Conservation (phyloP, 2,113 vertebrate species). For the Otis tarda region DNA sequence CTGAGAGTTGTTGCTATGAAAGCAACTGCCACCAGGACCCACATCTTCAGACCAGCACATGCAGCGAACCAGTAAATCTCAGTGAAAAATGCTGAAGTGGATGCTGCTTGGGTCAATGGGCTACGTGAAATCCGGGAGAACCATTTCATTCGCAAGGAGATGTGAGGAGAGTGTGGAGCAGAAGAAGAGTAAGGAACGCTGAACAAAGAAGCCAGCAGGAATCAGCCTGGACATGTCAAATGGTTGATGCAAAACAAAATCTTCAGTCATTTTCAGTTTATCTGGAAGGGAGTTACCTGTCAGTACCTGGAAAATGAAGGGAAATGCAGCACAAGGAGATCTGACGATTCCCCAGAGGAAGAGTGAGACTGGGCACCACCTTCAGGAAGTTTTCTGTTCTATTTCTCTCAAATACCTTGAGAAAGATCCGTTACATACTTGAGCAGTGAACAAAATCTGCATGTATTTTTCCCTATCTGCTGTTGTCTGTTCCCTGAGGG, state of each 20-base stretch:
- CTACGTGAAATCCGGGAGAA: neutral
- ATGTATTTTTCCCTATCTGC: neutral
- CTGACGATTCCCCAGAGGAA: neutral
- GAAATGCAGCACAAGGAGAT: neutral
- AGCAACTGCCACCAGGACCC: neutral
- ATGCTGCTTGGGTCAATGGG: neutral
- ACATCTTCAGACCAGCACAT: neutral
- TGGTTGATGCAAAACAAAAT: neutral
- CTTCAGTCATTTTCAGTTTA: neutral
- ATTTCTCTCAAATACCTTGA: neutral
- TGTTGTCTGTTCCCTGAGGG: accelerated
- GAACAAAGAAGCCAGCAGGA: neutral
- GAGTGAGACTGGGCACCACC: neutral
- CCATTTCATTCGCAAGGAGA: neutral
- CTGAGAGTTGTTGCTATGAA: neutral
- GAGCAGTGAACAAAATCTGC: neutral
- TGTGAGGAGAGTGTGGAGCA: neutral
- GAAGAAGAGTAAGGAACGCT: neutral
- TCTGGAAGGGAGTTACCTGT: neutral
- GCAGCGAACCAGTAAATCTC: neutral
- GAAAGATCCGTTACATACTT: neutral
- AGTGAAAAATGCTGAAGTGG: neutral
- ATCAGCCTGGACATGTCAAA: neutral
- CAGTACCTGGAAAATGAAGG: neutral
- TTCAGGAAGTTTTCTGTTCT: neutral